phyloP scores from a whole-genome alignment of 2,888 invertebrate genomes.

The Stenoptilia bipunctidactyla region DNA sequence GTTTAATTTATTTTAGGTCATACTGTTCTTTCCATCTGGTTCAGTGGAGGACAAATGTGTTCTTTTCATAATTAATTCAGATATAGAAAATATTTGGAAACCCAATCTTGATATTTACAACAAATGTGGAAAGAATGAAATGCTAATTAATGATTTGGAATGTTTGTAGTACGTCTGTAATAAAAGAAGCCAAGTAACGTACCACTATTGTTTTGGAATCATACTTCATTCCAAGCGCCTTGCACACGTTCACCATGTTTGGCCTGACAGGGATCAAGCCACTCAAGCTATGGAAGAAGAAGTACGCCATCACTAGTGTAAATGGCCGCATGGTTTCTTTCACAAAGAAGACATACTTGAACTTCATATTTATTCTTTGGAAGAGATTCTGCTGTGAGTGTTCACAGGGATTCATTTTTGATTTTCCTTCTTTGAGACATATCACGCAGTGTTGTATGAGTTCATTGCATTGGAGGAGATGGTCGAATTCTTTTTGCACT shows the following conservation, averaged over 20 bases:
- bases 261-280: slow-evolving; percentile 63
- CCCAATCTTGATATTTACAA: too few relatives aligned
- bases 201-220: slow-evolving; percentile 58
- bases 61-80: too few relatives aligned
- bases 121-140: too few relatives aligned
- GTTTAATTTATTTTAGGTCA: too few relatives aligned
- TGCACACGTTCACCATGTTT: slow-evolving; percentile 68
- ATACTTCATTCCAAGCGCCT: slow-evolving; percentile 55
- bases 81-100: too few relatives aligned
- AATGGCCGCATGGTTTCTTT: slow-evolving; percentile 68
- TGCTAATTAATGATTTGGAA: too few relatives aligned
- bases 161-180: not conserved
- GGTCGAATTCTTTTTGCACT: slow-evolving; percentile 62
- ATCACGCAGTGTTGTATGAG: slow-evolving; percentile 36
- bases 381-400: slow-evolving; percentile 31
- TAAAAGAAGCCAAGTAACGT: slow-evolving; percentile 23
- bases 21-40: too few relatives aligned
- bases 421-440: slow-evolving; percentile 37
- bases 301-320: slow-evolving; percentile 59
- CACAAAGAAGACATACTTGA: slow-evolving; percentile 48
- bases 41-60: too few relatives aligned
- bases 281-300: slow-evolving; percentile 63
- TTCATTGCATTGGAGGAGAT: slow-evolving; percentile 54
- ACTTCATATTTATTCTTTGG: slow-evolving; percentile 28
- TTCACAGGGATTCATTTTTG: slow-evolving; percentile 27